Base-by-base conservation (phyloP, 1,140 invertebrate genomes). In the Drosophila athabasca region DNA sequence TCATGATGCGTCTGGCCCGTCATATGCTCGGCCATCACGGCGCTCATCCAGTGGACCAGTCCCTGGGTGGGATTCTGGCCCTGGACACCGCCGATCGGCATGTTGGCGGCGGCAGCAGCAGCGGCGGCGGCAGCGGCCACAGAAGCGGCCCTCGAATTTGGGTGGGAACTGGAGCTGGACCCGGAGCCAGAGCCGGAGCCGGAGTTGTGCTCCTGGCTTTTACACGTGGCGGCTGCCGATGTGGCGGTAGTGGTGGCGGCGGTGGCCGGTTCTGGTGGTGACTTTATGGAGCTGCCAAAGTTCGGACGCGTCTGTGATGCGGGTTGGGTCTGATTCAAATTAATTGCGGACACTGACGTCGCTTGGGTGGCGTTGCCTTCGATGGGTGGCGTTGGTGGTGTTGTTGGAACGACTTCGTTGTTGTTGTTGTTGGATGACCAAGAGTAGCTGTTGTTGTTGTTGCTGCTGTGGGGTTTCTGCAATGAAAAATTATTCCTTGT, bases 41-140 rank as follows among this genome's bases (percentile, higher is more conserved):
- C 91, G 79, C 95, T 96, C 95, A 96, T 96, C 95, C 95, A 96
- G 92, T 96, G 95, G 62, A 96, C 95, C 71, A 96, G 93, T 60
- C 94, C 95, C 77, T 95, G 94, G n/a, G 94, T 94, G 62, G 92
- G 94, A 93, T 93, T 94, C 91, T 92, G 93, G 90, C 93, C 93
- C 90, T 92, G 94, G 82, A 92, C 93, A 26, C 91, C 73, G 55
- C 90, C 90, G 75, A 92, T 91, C 61, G 91, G 91, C 91, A 92
- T 92, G 54, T 80, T 87, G 70, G 76, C 76, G 26, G 70, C 79
- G 52, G 73, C 83, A 35, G 84, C 61, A 55, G 79, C 79, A 48
- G 73, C 67, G 9, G 67, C 68, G 46, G 77, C 52, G 60, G 71
- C 68, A 54, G 79, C 70, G 60, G 83, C 79, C 45, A 66, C 76